Evolutionary conservation across 2,888 invertebrate species (phyloP).

Genomic region (Cephonodes hylas): DNA sequence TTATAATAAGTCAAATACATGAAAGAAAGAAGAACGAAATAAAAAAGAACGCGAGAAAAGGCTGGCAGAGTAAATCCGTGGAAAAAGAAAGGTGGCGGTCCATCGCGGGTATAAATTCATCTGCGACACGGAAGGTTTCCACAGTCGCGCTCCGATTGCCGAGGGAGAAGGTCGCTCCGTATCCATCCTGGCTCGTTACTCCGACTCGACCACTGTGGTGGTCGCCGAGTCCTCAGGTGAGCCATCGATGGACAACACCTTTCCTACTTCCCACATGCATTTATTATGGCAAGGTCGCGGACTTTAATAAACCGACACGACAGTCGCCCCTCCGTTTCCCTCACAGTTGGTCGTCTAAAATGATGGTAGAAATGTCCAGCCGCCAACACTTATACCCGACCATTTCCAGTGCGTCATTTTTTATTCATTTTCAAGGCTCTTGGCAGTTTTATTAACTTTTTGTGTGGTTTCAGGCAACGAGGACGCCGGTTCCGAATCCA

Average conservation of each 20-base stretch:
- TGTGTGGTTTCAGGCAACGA: conserved; percentile 77
- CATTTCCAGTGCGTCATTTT: conserved; percentile 35
- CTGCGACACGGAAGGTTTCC: not conserved
- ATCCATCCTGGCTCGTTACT: conserved; percentile 45
- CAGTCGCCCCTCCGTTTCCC: not conserved
- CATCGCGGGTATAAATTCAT: conserved; percentile 3
- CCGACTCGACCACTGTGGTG: conserved; percentile 53
- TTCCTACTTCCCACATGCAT: conserved; percentile 58
- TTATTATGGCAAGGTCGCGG: conserved; percentile 35
- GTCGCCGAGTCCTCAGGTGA: conserved; percentile 44
- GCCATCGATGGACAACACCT: conserved; percentile 24
- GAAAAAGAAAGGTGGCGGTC: not conserved
- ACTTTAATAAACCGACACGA: not conserved
- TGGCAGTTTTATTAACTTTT: conserved; percentile 12
- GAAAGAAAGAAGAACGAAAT: not conserved
- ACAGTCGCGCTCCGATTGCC: conserved; percentile 22
- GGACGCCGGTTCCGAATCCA: conserved; percentile 82
- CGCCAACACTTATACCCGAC: conserved; percentile 67
- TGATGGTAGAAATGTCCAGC: conserved; percentile 69
- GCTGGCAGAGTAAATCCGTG: not conserved
- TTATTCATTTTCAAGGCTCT: conserved; percentile 9
- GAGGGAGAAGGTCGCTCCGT: conserved; percentile 33
- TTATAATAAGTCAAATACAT: too few relatives aligned
- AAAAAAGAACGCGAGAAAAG: not conserved
- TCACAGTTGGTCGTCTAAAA: conserved; percentile 23